Evolutionary conservation across 2,113 vertebrate genomes (phyloP), one percentile per base, ranked within the genome.

Genomic region (Pycnonotus jocosus): DNA sequence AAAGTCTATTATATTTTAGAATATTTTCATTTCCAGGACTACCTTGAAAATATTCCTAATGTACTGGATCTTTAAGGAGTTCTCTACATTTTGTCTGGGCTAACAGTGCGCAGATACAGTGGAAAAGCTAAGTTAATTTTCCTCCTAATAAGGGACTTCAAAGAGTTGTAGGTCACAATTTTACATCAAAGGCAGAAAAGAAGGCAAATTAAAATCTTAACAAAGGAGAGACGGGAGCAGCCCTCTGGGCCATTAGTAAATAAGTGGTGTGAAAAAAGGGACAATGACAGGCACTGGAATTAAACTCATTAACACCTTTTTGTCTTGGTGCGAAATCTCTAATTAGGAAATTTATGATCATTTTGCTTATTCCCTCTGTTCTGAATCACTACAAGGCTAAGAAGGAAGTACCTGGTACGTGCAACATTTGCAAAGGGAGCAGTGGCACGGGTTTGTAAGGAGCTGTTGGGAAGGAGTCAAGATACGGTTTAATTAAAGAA

Each of bases 121-220:
- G 94, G 95, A 92, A 96, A 96, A 96, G 79, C 86, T 82, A 94
- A 96, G 95, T 98, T 96, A 95, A 97, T 98, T 98, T 97, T 96
- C 97, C 92, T 98, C 94, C 98, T 98, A 98, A 98, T 98, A 98
- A 97, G 97, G 97, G 96, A 98, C 98, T 98, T 98, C 98, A 98
- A 98, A 98, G 97, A 96, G 96, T 95, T 96, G 90, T 97, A 95
- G 97, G 98, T 97, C 97, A 97, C 97, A 97, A 96, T 98, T 98
- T 98, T 97, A 98, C 98, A 98, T 98, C 98, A 98, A 97, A 99
- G 97, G 96, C 88, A 96, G 94, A 97, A 97, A 97, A 96, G 95
- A 96, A 97, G 91, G 96, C 88, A 96, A 97, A 98, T 97, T 98
- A 98, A 97, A 97, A 97, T 98, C 92, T 96, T 95, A 97, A 97